A percentile compares a stretch with the other conserved stretches of the same genome.
Evolutionary conservation across 2,797 vertebrate species (phyloP).

Genomic region (Crocidura indochinensis): DNA sequence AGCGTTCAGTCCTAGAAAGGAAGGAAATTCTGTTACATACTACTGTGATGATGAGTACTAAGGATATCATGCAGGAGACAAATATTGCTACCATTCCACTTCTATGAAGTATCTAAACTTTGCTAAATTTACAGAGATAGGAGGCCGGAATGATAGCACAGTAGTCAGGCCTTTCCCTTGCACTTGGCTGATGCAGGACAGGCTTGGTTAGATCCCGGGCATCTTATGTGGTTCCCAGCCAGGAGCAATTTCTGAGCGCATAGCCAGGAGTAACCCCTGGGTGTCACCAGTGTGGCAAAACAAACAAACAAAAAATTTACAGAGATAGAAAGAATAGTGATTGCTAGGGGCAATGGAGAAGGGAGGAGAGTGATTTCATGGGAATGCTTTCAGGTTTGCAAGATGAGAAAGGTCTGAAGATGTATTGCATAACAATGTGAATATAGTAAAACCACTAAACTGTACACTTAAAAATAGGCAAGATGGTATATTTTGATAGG

Average conservation of each 20-base stretch:
- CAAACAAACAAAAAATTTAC: neutral
- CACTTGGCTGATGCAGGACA: no score
- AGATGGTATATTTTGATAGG: neutral
- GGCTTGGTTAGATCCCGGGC: no score
- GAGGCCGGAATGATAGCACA: neutral
- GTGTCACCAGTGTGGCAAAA: no score
- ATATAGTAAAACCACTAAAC: neutral
- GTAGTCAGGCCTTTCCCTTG: no score
- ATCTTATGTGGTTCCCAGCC: no score
- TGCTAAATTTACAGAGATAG: neutral
- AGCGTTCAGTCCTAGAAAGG: neutral
- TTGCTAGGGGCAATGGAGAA: neutral
- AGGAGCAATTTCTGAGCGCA: no score
- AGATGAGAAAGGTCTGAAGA: neutral
- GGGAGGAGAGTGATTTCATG: neutral
- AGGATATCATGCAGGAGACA: neutral
- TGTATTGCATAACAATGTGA: neutral
- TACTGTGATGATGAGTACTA: neutral
- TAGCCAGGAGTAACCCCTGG: no score
- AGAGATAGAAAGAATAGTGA: neutral
- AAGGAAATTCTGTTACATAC: conserved; percentile 20
- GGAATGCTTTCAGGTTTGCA: neutral
- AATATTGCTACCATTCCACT: neutral
- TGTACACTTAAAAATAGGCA: neutral
- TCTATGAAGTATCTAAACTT: neutral